Conservation (phyloP, 1,140 invertebrate genomes). For the Ridgeia piscesae region DNA sequence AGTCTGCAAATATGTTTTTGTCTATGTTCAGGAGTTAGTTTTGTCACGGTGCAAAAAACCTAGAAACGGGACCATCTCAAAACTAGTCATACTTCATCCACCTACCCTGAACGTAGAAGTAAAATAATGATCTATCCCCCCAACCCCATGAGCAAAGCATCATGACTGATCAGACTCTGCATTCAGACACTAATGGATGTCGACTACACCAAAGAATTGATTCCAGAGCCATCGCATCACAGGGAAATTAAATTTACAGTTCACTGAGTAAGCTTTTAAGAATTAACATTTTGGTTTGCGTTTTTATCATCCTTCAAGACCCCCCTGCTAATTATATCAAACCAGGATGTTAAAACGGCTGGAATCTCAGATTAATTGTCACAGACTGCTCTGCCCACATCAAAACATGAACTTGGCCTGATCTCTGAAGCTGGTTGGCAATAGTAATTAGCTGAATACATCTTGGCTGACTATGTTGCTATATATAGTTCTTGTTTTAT, state of each 20-base stretch:
- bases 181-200: background rate
- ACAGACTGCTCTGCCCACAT: background rate
- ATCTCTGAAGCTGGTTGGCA: background rate
- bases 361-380: background rate
- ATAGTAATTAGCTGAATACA: background rate
- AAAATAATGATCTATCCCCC: no score
- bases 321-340: background rate
- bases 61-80: no score
- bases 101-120: no score
- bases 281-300: background rate
- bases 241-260: background rate
- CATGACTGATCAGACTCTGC: background rate
- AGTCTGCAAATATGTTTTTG: no score
- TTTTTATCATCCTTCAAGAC: background rate
- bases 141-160: no score
- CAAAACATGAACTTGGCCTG: background rate
- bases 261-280: background rate
- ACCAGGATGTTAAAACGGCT: background rate
- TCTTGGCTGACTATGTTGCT: background rate
- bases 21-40: no score
- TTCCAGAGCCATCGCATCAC: background rate
- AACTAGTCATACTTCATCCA: no score
- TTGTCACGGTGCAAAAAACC: no score
- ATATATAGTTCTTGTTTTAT: background rate
- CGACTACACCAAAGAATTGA: background rate